phyloP scores from a whole-genome alignment of 2,797 vertebrate genomes.

The Apogon hyalosoma region DNA sequence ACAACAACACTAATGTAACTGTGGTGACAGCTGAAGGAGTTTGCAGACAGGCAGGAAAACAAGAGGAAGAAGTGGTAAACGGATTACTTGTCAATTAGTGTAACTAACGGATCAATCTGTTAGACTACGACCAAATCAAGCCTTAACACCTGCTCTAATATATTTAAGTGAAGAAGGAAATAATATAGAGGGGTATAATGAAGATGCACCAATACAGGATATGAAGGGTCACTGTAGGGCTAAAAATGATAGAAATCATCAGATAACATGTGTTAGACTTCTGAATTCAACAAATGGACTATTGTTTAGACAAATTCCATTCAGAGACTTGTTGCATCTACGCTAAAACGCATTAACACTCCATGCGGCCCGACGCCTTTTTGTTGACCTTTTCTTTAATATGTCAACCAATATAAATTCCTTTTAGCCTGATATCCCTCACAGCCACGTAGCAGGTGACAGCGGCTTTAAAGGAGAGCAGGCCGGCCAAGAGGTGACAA shows the following conservation, averaged over 20 bases:
- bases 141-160: neutral
- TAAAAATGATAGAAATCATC: neutral
- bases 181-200: neutral
- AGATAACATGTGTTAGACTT: neutral
- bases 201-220: neutral
- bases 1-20: slow-evolving; percentile 43
- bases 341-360: neutral
- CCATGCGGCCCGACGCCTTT: neutral
- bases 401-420: neutral
- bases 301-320: neutral
- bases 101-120: slow-evolving; percentile 1
- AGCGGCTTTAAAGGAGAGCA: neutral
- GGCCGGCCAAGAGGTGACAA: neutral
- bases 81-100: neutral
- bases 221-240: neutral
- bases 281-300: neutral
- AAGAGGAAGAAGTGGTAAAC: slow-evolving; percentile 23
- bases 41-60: slow-evolving; percentile 37
- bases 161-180: neutral
- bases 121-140: neutral
- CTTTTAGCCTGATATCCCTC: no score
- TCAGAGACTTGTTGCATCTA: slow-evolving; percentile 1
- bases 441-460: neutral
- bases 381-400: neutral
- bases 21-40: slow-evolving; percentile 42